A percentile compares a stretch with the other conserved stretches of the same genome.
phyloP scores from a whole-genome alignment of 1,140 invertebrate species.

The Macrosteles quadrilineatus region DNA sequence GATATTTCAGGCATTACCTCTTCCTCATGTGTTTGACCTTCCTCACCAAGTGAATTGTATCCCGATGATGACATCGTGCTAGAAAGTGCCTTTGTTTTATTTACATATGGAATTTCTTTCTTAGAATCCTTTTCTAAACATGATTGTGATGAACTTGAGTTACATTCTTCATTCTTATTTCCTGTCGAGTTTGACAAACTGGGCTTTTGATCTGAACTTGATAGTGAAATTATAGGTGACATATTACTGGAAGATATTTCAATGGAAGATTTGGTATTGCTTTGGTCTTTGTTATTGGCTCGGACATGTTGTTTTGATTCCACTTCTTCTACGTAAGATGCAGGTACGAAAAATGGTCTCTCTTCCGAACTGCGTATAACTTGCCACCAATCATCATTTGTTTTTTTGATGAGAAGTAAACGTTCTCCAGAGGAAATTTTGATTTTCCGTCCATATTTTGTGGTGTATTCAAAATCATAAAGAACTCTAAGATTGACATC shows the following conservation, averaged over 20 bases:
- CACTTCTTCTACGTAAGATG: constrained; percentile 51
- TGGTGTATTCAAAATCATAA: constrained; percentile 57
- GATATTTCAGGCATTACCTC: too few relatives aligned
- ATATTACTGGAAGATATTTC: too few relatives aligned
- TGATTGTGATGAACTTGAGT: too few relatives aligned
- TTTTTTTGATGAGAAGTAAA: constrained; percentile 58
- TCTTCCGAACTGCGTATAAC: constrained; percentile 53
- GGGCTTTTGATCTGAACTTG: too few relatives aligned
- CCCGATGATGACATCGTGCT: constrained; percentile 5
- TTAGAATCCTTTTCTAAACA: neutral
- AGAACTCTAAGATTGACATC: constrained; percentile 49
- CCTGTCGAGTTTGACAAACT: too few relatives aligned
- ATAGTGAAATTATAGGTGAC: too few relatives aligned
- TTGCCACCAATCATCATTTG: constrained; percentile 66
- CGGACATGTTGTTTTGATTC: neutral
- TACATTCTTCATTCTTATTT: too few relatives aligned
- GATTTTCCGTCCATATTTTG: constrained; percentile 54
- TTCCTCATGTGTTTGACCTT: neutral
- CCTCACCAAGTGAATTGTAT: constrained; percentile 7
- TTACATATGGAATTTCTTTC: neutral
- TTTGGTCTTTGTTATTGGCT: constrained; percentile 5
- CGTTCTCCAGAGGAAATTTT: constrained; percentile 58
- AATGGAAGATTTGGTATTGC: neutral
- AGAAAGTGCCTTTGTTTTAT: neutral
- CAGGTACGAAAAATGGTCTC: constrained; percentile 57